These are phyloP conservation scores for Pedicia rivosa DNA, from an alignment of 2,888 invertebrate genomes.

Conservation along the genomic window DNA sequence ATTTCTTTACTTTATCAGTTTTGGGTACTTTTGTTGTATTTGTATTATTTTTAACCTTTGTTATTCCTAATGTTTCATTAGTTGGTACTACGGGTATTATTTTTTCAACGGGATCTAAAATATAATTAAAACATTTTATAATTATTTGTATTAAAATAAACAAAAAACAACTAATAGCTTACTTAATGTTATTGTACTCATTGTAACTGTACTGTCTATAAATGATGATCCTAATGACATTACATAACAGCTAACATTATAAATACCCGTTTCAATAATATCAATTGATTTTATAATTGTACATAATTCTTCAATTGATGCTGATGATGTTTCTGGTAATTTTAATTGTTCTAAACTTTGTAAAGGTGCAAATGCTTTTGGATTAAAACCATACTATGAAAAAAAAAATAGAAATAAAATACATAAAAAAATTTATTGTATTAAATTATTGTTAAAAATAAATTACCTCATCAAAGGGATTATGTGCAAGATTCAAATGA, in stretches of 20 bases:
- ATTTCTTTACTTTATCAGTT: too few species aligned
- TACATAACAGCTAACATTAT: conserved; percentile 28
- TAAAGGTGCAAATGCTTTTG: conserved; percentile 25
- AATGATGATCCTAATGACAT: conserved; percentile 26
- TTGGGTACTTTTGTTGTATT: too few species aligned
- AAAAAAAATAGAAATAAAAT: conserved; percentile 7
- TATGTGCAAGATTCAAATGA: conserved; percentile 25
- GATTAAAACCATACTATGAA: conserved; percentile 26
- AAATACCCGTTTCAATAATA: conserved; percentile 24
- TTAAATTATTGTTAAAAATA: neutral
- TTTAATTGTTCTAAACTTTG: conserved; percentile 25
- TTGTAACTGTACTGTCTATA: conserved; percentile 22
- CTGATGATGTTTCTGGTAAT: conserved; percentile 24
- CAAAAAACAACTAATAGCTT: too few species aligned
- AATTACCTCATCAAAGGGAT: conserved; percentile 24
- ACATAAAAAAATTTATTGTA: conserved; percentile 1
- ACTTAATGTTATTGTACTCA: conserved; percentile 9
- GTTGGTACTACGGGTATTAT: too few species aligned
- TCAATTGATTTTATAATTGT: conserved; percentile 25
- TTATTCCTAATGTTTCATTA: neutral
- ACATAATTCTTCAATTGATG: conserved; percentile 21
- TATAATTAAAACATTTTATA: too few species aligned
- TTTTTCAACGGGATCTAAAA: too few species aligned
- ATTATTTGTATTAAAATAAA: too few species aligned
- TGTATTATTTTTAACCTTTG: neutral